Conservation (phyloP, 2,113 vertebrate genomes). For the Aix galericulata region DNA sequence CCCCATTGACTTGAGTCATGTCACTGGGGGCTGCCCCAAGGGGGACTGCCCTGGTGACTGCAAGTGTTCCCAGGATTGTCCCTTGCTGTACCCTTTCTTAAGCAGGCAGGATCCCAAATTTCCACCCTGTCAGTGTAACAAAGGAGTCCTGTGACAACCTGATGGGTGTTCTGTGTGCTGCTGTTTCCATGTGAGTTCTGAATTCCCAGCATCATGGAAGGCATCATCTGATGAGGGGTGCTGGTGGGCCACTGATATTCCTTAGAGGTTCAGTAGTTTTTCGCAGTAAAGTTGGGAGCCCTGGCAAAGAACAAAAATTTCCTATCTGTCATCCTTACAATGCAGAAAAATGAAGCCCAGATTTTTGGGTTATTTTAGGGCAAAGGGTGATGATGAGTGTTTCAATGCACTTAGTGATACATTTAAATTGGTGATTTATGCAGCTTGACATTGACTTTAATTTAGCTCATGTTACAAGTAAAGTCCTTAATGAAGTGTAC, state of each 20-base stretch:
- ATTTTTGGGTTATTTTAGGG: constrained; percentile 62
- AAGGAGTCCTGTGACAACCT: background rate
- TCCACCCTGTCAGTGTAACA: background rate
- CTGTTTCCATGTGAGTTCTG: background rate
- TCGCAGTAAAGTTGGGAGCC: constrained; percentile 20
- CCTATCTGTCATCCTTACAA: constrained; percentile 11
- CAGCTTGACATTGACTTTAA: constrained; percentile 62
- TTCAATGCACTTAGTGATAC: constrained; percentile 58
- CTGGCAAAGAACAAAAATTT: background rate
- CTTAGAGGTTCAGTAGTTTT: background rate
- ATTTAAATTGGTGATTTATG: constrained; percentile 72
- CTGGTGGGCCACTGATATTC: background rate
- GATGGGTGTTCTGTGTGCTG: background rate
- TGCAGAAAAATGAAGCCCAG: constrained; percentile 10
- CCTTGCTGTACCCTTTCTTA: background rate
- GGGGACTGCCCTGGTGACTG: background rate
- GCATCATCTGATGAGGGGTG: background rate
- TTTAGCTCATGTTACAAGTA: constrained; percentile 73
- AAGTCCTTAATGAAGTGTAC: constrained; percentile 74
- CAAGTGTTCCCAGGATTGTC: background rate
- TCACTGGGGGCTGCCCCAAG: background rate
- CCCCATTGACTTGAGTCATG: background rate
- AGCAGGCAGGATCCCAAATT: background rate
- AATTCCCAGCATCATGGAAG: background rate
- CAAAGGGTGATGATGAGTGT: constrained; percentile 24